Conservation (phyloP, 2,113 vertebrate genomes). For the Sinocyclocheilus maitianheensis region DNA sequence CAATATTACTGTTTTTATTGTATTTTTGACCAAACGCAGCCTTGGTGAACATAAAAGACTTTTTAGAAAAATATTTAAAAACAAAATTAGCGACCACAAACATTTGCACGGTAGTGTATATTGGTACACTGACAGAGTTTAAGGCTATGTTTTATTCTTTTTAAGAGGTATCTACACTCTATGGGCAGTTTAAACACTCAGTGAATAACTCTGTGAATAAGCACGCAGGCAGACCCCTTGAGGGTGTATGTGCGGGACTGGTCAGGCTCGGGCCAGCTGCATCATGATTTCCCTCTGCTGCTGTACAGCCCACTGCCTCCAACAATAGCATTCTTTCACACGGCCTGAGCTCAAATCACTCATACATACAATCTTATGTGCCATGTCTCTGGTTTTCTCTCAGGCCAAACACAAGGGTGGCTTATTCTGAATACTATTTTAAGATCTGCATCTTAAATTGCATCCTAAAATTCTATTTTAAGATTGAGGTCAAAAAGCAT, state of each 20-base stretch:
- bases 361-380: conserved; percentile 21
- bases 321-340: conserved; percentile 49
- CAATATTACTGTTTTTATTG: no score
- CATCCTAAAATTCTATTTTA: not conserved
- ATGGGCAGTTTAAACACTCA: not conserved
- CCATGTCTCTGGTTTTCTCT: not conserved
- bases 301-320: conserved; percentile 40
- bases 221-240: not conserved
- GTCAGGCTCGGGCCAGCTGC: conserved; percentile 41
- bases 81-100: not conserved
- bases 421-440: not conserved
- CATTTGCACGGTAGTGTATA: no score
- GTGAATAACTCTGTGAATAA: not conserved
- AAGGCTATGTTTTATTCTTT: not conserved
- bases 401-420: not conserved
- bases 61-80: not conserved
- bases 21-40: not conserved
- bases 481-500: no score
- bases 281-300: conserved; percentile 42
- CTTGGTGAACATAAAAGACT: not conserved
- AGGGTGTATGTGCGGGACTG: not conserved
- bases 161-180: not conserved
- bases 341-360: conserved; percentile 32
- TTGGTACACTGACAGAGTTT: no score
- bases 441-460: not conserved